Evolutionary conservation across 2,797 vertebrate genomes (phyloP), one percentile per base, ranked within the genome.

Genomic region (Periparus ater): DNA sequence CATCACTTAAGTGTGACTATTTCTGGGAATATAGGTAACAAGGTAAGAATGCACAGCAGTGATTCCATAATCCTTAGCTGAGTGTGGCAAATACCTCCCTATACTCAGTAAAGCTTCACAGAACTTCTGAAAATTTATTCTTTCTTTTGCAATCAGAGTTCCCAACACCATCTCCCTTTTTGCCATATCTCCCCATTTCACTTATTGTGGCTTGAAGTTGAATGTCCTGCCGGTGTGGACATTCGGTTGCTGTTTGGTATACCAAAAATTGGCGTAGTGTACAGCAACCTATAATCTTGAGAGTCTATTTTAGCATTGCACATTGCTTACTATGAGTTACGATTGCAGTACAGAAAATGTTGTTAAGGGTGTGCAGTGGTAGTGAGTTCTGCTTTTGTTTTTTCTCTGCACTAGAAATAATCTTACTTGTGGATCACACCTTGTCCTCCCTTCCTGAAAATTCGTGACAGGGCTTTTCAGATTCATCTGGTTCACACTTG

Each of bases 171-270:
- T 73, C 48, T 73, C 55, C 30, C 18, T 47, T 29, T 66, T 47
- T 55, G 16, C 34, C 0, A 0, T 13, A 6, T 66, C 26, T 84
- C 44, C 15, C 22, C 16, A 9, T 14, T 54, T 65, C 1, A 2
- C 0, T 0, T 55, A 1, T 16, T 19, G 7, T 29, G 72, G 13
- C 42, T 79, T 48, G 50, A 51, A 84, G 22, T 11, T 4, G 19
- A 5, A 0, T 20, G 29, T 77, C 14, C 25, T 61, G 18, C 34
- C 29, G n/a, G 25, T 50, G 20, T 13, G 29, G 34, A 21, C 18
- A 2, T 27, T 66, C 8, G 10, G 8, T 36, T 61, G 15, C 26
- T 25, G 1, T 51, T 50, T 47, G 17, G 57, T 67, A 7, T 4
- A 34, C 3, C 34, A 48, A 30, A 34, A n/a, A 2, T 11, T 17